Base-by-base conservation (phyloP, 2,113 vertebrate species). In the Spheniscus mendiculus region DNA sequence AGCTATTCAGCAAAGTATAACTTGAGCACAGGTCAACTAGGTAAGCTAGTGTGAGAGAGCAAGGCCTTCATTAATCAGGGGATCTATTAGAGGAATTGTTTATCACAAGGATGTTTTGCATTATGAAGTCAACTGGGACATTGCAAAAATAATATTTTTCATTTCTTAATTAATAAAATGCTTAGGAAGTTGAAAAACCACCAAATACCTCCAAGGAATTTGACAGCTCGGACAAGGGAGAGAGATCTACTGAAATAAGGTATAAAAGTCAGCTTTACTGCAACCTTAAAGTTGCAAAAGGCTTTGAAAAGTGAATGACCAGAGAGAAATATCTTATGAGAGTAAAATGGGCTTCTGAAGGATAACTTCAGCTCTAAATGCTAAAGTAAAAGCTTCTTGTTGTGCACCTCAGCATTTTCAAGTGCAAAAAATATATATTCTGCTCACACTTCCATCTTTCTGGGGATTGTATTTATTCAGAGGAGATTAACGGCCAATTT, bases 341-440 rank as follows among this genome's bases (percentile, higher is more conserved):
- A 80, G 36, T 96, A 89, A 92, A 92, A 76, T 47, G 53, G 58
- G 50, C 38, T 88, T 85, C 85, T 90, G 71, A 96, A 77, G 42
- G 73, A 83, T 91, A 85, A 73, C 45, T 87, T 96, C 27, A 93
- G 26, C 87, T 70, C 62, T 79, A 91, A 95, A 80, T 44, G 55
- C 71, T 67, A 22, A 90, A 93, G 82, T 83, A 83, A 94, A 94
- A 92, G n/a, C 67, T 96, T 32, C 79, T 88, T 5, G 3, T 85
- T 93, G 82, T 81, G n/a, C 49, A 90, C 79, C 72, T 97, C 91
- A 95, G 79, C 91, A 88, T 90, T 97, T 97, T 95, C 63, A 90
- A 96, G 90, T 81, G 73, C n/a, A 87, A 79, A 95, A 85, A 87
- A 85, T 36, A 80, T 10, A 47, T 66, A 94, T 91, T 91, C 94